These are phyloP conservation scores for Harpalus rubripes DNA, from an alignment of 2,888 invertebrate genomes.

Conservation along the genomic window DNA sequence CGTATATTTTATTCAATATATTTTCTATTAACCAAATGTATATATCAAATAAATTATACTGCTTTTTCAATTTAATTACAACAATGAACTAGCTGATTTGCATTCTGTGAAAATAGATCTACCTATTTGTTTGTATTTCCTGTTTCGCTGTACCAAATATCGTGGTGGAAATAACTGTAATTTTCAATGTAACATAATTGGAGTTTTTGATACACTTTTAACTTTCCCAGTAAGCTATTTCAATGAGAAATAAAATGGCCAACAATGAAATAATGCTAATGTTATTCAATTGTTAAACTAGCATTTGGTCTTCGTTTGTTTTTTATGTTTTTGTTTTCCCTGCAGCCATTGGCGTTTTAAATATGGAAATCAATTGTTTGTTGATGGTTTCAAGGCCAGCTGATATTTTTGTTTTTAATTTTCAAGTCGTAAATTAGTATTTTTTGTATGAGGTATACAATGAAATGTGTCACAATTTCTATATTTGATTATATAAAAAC, in stretches of 20 bases:
- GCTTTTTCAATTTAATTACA: background rate
- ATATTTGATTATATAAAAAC: background rate
- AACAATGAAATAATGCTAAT: constrained; percentile 35
- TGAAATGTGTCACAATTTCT: background rate
- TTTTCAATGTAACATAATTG: constrained; percentile 35
- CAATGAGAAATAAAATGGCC: background rate
- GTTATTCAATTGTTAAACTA: constrained; percentile 49
- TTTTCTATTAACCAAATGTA: background rate
- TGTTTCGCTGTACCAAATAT: background rate
- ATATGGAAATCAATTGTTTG: constrained; percentile 33
- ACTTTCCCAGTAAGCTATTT: constrained; percentile 17
- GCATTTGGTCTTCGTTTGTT: constrained; percentile 50
- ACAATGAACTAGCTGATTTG: background rate
- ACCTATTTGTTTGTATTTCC: constrained; percentile 10
- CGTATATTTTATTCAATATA: background rate
- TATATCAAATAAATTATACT: background rate
- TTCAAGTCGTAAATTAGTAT: constrained; percentile 7
- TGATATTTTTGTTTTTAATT: constrained; percentile 25
- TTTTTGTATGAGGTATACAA: background rate
- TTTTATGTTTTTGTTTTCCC: constrained; percentile 20
- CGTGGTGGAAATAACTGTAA: constrained; percentile 10
- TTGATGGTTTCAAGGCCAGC: constrained; percentile 22
- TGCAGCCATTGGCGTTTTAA: background rate
- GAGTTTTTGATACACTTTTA: constrained; percentile 29
- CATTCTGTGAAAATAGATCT: constrained; percentile 5